phyloP scores from a whole-genome alignment of 2,888 invertebrate genomes.

The Cremastinae sp. region DNA sequence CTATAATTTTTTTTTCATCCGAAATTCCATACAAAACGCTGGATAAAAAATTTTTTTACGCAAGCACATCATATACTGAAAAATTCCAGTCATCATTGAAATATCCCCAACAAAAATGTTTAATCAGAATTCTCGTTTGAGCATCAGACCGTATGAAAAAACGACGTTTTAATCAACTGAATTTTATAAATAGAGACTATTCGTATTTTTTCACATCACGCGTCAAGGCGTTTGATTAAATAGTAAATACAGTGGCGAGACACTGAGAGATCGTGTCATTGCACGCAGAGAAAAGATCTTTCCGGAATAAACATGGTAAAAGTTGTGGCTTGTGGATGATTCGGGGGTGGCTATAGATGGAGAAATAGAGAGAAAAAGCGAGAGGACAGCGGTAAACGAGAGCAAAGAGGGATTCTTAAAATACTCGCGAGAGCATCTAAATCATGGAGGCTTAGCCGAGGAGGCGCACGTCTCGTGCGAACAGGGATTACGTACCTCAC shows the following conservation, averaged over 20 bases:
- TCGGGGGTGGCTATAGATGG: conserved; percentile 63
- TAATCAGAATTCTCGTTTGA: no score
- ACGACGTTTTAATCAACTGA: background rate
- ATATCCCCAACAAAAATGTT: no score
- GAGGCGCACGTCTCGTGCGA: conserved; percentile 74
- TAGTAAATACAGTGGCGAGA: conserved; percentile 9
- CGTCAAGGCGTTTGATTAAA: background rate
- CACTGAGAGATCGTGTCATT: conserved; percentile 20
- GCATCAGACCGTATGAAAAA: no score
- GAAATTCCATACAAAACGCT: no score
- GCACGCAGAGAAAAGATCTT: conserved; percentile 2
- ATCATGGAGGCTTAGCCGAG: conserved; percentile 77
- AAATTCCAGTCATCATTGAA: no score
- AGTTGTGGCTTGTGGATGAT: conserved; percentile 45
- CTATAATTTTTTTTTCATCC: no score
- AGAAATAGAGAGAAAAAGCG: conserved; percentile 20
- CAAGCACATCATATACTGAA: no score
- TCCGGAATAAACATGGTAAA: conserved; percentile 30
- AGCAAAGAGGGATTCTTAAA: conserved; percentile 78
- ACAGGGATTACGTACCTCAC: conserved; percentile 79
- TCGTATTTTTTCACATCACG: background rate
- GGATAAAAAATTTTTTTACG: no score
- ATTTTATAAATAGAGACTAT: background rate
- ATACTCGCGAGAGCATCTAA: conserved; percentile 79
- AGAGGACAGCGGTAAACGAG: conserved; percentile 67